Evolutionary conservation across 2,113 vertebrate species (phyloP).

Genomic region (Platysteira castanea): DNA sequence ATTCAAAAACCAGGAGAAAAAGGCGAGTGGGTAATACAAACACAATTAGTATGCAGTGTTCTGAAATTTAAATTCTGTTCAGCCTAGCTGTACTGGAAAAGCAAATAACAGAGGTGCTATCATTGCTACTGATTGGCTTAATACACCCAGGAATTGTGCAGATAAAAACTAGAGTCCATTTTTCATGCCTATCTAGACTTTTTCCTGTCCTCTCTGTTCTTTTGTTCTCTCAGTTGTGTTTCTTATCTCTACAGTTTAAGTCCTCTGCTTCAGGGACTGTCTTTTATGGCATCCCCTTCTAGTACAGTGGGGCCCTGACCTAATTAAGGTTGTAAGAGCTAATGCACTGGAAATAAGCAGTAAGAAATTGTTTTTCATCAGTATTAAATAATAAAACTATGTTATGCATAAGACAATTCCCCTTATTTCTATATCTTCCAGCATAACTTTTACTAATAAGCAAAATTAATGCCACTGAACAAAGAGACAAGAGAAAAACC

Average conservation of each 20-base stretch:
- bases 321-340: neutral
- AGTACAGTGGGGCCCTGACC: neutral
- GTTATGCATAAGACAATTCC: neutral
- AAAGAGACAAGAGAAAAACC: neutral
- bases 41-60: constrained; percentile 3
- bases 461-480: neutral
- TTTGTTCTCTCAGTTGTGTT: neutral
- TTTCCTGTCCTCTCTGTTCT: neutral
- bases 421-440: neutral
- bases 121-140: constrained; percentile 31
- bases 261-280: neutral
- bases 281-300: neutral
- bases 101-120: constrained; percentile 44
- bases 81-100: constrained; percentile 1
- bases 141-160: constrained; percentile 16
- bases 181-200: neutral
- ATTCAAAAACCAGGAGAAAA: neutral
- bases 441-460: neutral
- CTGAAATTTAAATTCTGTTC: constrained; percentile 39
- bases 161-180: neutral
- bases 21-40: neutral
- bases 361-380: neutral
- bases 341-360: neutral
- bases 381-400: neutral
- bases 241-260: neutral